phyloP scores from a whole-genome alignment of 2,113 vertebrate species.

The Hystrix cristata region DNA sequence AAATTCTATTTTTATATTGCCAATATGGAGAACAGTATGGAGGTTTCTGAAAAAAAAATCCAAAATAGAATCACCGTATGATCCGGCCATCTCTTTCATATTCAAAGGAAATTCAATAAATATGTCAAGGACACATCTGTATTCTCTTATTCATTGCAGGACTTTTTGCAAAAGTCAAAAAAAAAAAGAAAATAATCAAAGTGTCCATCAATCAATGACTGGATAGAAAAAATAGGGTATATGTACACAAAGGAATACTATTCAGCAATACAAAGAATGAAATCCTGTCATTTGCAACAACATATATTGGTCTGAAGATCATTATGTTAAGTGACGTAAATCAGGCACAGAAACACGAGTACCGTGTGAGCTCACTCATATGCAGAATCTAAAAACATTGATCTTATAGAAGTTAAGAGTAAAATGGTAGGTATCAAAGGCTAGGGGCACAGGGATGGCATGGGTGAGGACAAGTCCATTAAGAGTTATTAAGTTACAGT shows the following conservation, averaged over 20 bases:
- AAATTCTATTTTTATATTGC: neutral
- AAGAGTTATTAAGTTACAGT: neutral
- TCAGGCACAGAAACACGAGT: neutral
- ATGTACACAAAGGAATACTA: neutral
- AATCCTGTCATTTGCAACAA: neutral
- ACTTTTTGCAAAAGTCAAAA: neutral
- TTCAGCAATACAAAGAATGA: neutral
- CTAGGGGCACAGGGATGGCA: too few relatives aligned
- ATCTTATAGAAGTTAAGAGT: neutral
- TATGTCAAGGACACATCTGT: neutral
- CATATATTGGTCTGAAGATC: neutral
- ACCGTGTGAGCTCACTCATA: neutral
- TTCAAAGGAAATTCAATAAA: neutral
- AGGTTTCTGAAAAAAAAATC: neutral
- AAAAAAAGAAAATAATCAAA: neutral
- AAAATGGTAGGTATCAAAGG: neutral
- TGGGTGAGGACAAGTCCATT: neutral
- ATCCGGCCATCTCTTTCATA: neutral
- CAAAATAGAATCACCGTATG: neutral
- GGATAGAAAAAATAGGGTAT: neutral
- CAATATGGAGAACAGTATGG: neutral
- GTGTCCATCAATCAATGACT: neutral
- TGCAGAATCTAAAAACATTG: neutral
- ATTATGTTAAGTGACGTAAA: neutral
- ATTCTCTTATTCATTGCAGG: neutral